Percentiles rank a stretch among this genome's conserved stretches.
phyloP scores from a whole-genome alignment of 2,113 vertebrate genomes.

The Grus americana region DNA sequence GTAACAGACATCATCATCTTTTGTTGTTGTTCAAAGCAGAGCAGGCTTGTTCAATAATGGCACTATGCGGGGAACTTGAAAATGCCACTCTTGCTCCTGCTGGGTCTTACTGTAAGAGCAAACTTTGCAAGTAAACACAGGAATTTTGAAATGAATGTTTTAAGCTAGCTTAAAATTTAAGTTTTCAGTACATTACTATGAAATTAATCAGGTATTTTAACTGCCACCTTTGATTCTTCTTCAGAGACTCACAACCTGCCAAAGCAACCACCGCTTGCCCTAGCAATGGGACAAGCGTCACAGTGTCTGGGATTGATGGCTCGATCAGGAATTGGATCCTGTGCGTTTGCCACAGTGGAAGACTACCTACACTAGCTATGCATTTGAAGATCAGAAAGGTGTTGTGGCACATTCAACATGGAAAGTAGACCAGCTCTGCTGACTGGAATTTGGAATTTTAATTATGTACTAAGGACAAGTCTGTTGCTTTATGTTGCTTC shows the following conservation, averaged over 20 bases:
- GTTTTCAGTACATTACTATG: accelerated
- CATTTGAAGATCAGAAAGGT: slow-evolving; percentile 58
- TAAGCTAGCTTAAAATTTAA: background rate
- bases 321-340: slow-evolving; percentile 93
- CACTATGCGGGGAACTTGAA: background rate
- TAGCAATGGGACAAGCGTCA: slow-evolving; percentile 93
- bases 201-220: background rate
- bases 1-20: accelerated
- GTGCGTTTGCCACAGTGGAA: slow-evolving; percentile 96
- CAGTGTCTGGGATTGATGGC: slow-evolving; percentile 98
- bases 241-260: slow-evolving; percentile 98
- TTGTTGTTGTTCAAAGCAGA: background rate
- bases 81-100: background rate
- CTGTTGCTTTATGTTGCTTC: slow-evolving; percentile 89
- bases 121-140: background rate
- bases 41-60: accelerated
- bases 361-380: slow-evolving; percentile 96
- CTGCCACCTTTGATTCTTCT: background rate
- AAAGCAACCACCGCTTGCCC: slow-evolving; percentile 97
- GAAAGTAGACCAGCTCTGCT: slow-evolving; percentile 78
- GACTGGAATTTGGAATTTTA: slow-evolving; percentile 79
- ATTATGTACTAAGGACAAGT: slow-evolving; percentile 85
- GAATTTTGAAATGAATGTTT: background rate
- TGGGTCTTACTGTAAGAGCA: background rate
- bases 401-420: slow-evolving; percentile 62